Conservation (phyloP, 2,888 invertebrate genomes). For the Siphlonurus alternatus region DNA sequence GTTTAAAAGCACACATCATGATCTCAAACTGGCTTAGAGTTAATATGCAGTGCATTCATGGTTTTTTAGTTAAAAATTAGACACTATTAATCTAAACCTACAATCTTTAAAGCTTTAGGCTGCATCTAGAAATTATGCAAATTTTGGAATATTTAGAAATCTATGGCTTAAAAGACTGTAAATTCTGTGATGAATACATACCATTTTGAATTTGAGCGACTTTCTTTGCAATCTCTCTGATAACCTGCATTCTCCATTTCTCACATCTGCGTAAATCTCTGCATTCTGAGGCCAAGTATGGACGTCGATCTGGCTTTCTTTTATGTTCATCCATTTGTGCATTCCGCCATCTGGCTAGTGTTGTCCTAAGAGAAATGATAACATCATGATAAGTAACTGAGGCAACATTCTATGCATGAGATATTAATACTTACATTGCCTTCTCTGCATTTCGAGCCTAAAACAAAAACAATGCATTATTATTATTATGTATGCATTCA, state of each 20-base stretch:
- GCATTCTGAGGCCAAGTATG: conserved; percentile 91
- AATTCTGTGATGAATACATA: no score
- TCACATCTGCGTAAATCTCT: conserved; percentile 81
- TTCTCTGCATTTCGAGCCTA: conserved; percentile 96
- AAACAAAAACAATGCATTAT: conserved; percentile 7
- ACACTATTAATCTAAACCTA: no score
- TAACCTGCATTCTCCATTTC: conserved; percentile 92
- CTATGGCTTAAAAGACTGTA: no score
- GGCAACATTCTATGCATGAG: not conserved
- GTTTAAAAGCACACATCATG: no score
- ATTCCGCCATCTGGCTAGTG: conserved; percentile 93
- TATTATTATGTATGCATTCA: no score
- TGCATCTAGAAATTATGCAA: no score
- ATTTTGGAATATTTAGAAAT: no score
- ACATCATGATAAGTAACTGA: not conserved
- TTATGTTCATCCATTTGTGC: conserved; percentile 61
- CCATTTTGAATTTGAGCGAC: conserved; percentile 98
- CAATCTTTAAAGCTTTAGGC: no score
- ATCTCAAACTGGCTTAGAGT: conserved; percentile 11
- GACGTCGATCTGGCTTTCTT: conserved; percentile 67
- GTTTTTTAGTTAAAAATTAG: conserved; percentile 6
- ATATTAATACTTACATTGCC: conserved; percentile 63
- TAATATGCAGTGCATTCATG: conserved; percentile 3
- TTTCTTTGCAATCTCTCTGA: conserved; percentile 93
- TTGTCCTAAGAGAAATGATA: conserved; percentile 52